Evolutionary conservation across 1,140 invertebrate species (phyloP).

Genomic region (Notospermus geniculatus): DNA sequence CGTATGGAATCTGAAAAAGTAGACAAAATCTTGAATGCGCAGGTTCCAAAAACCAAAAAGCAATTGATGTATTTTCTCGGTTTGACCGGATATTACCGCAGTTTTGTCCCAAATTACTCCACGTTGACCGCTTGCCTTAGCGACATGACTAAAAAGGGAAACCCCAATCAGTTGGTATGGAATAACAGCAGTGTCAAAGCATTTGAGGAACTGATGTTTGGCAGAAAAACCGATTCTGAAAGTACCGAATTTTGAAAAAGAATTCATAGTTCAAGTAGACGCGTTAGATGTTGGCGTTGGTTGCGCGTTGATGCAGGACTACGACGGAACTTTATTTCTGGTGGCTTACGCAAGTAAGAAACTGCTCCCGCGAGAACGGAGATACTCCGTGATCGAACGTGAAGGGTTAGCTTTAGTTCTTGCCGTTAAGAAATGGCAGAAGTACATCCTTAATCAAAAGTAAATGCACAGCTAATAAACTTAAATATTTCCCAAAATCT

Average conservation of each 20-base stretch:
- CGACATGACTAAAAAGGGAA: background rate
- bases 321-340: conserved; percentile 20
- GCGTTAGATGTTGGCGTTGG: conserved; percentile 22
- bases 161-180: background rate
- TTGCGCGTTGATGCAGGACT: conserved; percentile 28
- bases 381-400: conserved; percentile 52
- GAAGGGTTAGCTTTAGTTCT: conserved; percentile 53
- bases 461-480: no score
- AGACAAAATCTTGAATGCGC: conserved; percentile 42
- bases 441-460: conserved; percentile 48
- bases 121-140: background rate
- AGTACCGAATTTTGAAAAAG: conserved; percentile 44
- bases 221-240: conserved; percentile 27
- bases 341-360: conserved; percentile 30
- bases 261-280: conserved; percentile 39
- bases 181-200: background rate
- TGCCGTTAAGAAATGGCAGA: conserved; percentile 49
- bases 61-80: no score
- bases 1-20: conserved; percentile 43
- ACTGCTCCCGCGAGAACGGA: conserved; percentile 17
- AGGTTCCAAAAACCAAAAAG: no score
- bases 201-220: conserved; percentile 26
- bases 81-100: background rate
- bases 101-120: background rate
- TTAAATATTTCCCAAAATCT: no score